Evolutionary conservation across 2,888 invertebrate species (phyloP).

Genomic region (Hemicrepidius hirtus): DNA sequence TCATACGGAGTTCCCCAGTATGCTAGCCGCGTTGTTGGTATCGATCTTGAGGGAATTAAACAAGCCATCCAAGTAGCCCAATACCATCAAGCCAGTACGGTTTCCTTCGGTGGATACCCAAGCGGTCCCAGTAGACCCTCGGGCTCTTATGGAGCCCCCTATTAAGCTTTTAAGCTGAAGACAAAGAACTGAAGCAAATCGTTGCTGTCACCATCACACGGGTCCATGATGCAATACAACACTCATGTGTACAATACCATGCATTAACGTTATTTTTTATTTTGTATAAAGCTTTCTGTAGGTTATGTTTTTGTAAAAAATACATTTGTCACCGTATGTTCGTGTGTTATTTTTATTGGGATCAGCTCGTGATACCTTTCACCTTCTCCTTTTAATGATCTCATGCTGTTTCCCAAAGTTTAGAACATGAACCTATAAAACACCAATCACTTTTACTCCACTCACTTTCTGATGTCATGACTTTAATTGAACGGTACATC

Average conservation of each 20-base stretch:
- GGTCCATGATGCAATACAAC: constrained; percentile 71
- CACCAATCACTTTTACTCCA: constrained; percentile 38
- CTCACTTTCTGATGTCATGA: constrained; percentile 34
- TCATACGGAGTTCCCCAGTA: constrained; percentile 79
- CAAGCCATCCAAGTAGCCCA: constrained; percentile 93
- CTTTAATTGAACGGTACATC: constrained; percentile 33
- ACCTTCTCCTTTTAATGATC: constrained; percentile 14
- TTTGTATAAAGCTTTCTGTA: constrained; percentile 74
- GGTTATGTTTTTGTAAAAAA: constrained; percentile 72
- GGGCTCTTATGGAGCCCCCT: constrained; percentile 82
- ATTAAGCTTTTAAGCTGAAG: constrained; percentile 60
- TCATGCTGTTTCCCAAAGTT: neutral
- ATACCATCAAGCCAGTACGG: constrained; percentile 81
- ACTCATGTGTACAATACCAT: constrained; percentile 63
- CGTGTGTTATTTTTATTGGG: constrained; percentile 36
- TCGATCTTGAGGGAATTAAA: constrained; percentile 89
- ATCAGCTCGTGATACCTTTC: constrained; percentile 23
- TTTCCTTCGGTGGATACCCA: constrained; percentile 73
- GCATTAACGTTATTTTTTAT: constrained; percentile 65
- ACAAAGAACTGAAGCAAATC: constrained; percentile 58
- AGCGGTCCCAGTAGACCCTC: constrained; percentile 75
- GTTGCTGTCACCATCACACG: constrained; percentile 66
- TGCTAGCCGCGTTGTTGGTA: constrained; percentile 82
- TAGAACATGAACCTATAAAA: constrained; percentile 8
- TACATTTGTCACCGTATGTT: constrained; percentile 74